Conservation (phyloP, 2,797 vertebrate genomes). For the Coluber constrictor region DNA sequence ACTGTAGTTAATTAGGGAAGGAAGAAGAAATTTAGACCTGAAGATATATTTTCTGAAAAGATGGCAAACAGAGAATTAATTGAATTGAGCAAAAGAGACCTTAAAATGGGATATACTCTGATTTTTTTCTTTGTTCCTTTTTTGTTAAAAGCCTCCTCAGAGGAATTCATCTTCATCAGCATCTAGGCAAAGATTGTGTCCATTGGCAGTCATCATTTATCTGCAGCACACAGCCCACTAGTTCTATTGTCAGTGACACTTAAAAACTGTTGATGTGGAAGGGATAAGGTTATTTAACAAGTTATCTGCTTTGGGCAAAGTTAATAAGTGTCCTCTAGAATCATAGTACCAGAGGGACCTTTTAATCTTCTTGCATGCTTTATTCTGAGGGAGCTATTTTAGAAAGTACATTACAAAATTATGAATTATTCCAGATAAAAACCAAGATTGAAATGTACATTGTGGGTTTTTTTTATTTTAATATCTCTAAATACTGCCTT, state of each 20-base stretch:
- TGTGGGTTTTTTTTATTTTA: not conserved
- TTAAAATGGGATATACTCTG: not conserved
- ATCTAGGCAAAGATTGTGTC: slow-evolving; percentile 16
- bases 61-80: not conserved
- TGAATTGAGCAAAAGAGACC: not conserved
- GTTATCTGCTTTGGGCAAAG: slow-evolving; percentile 26
- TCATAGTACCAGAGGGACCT: not conserved
- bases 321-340: slow-evolving; percentile 31
- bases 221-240: slow-evolving; percentile 12
- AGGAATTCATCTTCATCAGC: not conserved
- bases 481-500: not conserved
- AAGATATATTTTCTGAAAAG: not conserved
- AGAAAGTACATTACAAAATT: not conserved
- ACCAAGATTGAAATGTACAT: not conserved
- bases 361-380: slow-evolving; percentile 14
- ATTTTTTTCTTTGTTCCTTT: not conserved
- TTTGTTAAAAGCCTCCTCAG: not conserved
- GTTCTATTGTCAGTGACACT: slow-evolving; percentile 13
- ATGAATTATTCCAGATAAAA: slow-evolving; percentile 8
- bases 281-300: slow-evolving; percentile 32
- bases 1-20: not conserved
- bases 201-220: slow-evolving; percentile 4
- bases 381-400: slow-evolving; percentile 14
- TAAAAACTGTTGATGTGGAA: slow-evolving; percentile 30
- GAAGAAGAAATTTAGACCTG: too few relatives aligned